Evolutionary conservation across 2,888 invertebrate species (phyloP), one percentile per base, ranked within the genome.

Genomic region (Dryococelus australis): DNA sequence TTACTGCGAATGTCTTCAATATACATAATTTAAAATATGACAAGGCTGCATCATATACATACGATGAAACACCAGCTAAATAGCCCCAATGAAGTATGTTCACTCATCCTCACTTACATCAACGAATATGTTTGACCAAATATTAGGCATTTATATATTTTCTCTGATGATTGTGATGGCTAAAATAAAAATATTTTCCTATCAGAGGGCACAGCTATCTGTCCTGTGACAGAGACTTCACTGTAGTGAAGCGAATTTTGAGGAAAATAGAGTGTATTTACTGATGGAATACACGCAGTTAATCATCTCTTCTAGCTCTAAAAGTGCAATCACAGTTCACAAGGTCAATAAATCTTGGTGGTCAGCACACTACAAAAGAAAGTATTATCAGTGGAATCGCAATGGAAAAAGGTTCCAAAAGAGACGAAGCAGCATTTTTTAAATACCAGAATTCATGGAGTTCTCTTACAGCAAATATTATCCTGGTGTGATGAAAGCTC

Each of bases 351-450:
- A 85, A 8, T 85, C 51, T n/a, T 51, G 85, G 85, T 85, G 85
- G 85, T 26, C 85, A 85, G 85, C 26, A 85, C 51, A 85, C 47
- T 85, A 85, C 27, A 51, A 85, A 6, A 51, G 47, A 51, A 51
- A 47, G 47, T 47, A 9, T 6, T 81, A n/a, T 81, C 16, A 16
- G 26, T 35, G 9, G 26, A 81, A 81, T 26, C 83, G 9, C 83
- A 81, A 26, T 20, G 83, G 26, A 81, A 26, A 81, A 81, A 81
- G 16, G 5, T 81, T 16, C 16, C 83, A 20, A 81, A 26, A 81
- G 83, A 81, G 27, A 81, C 16, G 27, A 81, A 81, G 26, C 83
- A 20, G 27, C 27, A 81, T 47, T 81, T 81, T 81, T 81, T 26
- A n/a, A 26, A n/a, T 81, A 81, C 9, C 26, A 81, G 83, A 81